Evolutionary conservation across 2,113 vertebrate genomes (phyloP), one percentile per base, ranked within the genome.

Genomic region (Nothobranchius kuhntae): DNA sequence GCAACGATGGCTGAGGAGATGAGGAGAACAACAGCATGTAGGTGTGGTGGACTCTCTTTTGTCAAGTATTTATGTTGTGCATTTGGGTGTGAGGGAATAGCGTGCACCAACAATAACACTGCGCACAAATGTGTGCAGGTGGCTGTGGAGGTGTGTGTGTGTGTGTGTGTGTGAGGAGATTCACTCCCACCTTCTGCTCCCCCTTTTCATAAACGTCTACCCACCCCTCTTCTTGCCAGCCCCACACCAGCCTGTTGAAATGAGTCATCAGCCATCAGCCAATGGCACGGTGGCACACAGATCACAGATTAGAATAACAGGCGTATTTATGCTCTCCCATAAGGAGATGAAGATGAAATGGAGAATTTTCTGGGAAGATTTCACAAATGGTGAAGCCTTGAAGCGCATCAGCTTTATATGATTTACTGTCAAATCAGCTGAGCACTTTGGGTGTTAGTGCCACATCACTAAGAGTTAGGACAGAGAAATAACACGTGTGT

Each of bases 231-330:
- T 59, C 77, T 73, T 77, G 63, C 82, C 83, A 83, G 86, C 85
- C 81, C 80, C 80, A 81, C 85, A 82, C 89, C 83, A 83, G 92
- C 93, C 93, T 93, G 95, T 94, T 94, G 93, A 93, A 90, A 91
- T 94, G 94, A 93, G 90, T 89, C 86, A 82, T 73, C 85, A 93
- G 81, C 81, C 68, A 60, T 78, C 88, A 89, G 86, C 95, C 96
- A 96, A 96, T 95, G 88, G 82, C 61, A 76, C 60, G 45, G 78
- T 80, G 82, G 80, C 73, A 92, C 87, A 88, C 90, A 92, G 93
- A 91, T 83, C 88, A 65, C 86, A 50, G 91, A 93, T 94, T 92
- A 92, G 89, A 93, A 92, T 94, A 91, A 77, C 87, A 86, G 78
- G 68, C 87, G 93, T 91, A 83, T 85, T 89, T 80, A 87, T 91